Evolutionary conservation across 2,113 vertebrate species (phyloP).

Genomic region (Chaetura pelagica): DNA sequence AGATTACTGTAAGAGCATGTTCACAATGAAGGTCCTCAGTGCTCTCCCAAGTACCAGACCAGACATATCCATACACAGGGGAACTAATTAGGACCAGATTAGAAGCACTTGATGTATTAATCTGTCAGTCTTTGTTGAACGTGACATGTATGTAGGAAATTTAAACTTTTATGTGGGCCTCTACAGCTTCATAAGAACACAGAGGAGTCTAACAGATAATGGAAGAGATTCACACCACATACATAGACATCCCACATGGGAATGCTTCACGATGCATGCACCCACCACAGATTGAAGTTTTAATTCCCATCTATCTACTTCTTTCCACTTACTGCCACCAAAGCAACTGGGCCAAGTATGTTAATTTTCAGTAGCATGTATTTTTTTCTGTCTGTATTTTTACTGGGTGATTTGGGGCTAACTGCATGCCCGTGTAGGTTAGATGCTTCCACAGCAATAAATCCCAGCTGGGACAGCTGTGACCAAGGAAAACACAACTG

Average conservation of each 20-base stretch:
- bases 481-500: neutral
- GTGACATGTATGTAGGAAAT: neutral
- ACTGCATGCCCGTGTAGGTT: fast-evolving
- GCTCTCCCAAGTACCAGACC: neutral
- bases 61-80: neutral
- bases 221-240: neutral
- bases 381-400: neutral
- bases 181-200: neutral
- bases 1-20: neutral
- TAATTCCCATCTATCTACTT: neutral
- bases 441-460: neutral
- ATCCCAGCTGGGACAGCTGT: neutral
- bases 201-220: neutral
- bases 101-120: neutral
- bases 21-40: neutral
- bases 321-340: neutral
- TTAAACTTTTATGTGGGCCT: neutral
- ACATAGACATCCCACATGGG: neutral
- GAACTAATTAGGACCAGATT: neutral
- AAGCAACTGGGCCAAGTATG: neutral
- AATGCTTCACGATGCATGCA: neutral
- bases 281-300: neutral
- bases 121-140: neutral
- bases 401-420: fast-evolving
- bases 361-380: neutral